Base-by-base conservation (phyloP, 2,113 vertebrate genomes). In the Fulmarus glacialis region DNA sequence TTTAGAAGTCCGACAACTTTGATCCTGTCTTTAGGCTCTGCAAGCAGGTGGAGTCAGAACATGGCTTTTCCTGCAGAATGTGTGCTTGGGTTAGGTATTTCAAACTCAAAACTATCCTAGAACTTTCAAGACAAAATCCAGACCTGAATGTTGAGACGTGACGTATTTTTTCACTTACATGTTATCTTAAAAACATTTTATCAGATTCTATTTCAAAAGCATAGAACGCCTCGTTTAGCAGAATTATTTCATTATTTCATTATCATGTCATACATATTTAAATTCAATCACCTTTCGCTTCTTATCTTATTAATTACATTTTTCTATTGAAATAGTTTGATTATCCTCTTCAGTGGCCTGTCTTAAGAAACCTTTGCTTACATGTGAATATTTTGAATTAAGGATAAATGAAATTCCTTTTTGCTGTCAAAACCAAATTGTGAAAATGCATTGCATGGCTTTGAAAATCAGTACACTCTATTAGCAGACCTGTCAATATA, bases 401-500 rank as follows among this genome's bases (percentile, higher is more conserved):
- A 70, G 75, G 85, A 97, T 93, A 98, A 98, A 98, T 98, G 92
- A 97, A 98, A 97, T 97, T 97, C 96, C 36, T 7, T 92, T 98
- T 98, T 96, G 78, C 97, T 98, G 94, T 97, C 97, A 98, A 97
- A 97, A 97, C 83, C 87, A 97, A 98, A 97, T 96, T 97, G 96
- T 98, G 94, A 98, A 98, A 98, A 96, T 95, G 90, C 98, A 96
- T 95, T 97, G 93, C 98, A 94, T 84, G 91, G 91, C 98, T 98
- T 97, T 97, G 97, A 97, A 98, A 98, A 98, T 97, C 98, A 97
- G 98, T 99, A 94, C 96, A 98, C 98, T 99, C 99, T 99, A 99
- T 99, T 99, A 99, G 99, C 98, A 98, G 94, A 97, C 96, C 98
- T 99, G 99, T 99, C 99, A 99, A 98, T 99, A 98, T 99, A 99